Base-by-base conservation (phyloP, 1,140 invertebrate species). In the Diorhabda carinulata region DNA sequence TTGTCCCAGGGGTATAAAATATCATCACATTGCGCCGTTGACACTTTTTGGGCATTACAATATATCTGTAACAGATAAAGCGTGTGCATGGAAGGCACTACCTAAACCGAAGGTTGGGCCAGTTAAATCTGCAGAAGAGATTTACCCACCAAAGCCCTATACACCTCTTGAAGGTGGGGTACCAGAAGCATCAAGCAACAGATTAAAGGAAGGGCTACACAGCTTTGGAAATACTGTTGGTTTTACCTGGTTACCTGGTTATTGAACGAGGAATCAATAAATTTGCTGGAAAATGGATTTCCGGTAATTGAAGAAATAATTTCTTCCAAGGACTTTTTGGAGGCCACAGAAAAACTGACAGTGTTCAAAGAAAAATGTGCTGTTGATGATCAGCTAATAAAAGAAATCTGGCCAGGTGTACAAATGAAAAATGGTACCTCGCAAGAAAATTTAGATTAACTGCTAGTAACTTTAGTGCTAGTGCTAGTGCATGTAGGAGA, bases 171-270 rank as follows among this genome's bases (percentile, higher is more conserved):
- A 64, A 25, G 57, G 45, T 9, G 2, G 45, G 64, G n/a, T 73
- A 57, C 45, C 40, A 2, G 66, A 68, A 63, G 69, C 65, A 65
- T 8, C 10, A 61, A 56, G 41, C 9, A 56, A 45, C 10, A 57
- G 7, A 43, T 58, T 71, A 43, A 67, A 44, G 44, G 25, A 68
- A n/a, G 66, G 60, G 43, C 43, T 73, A 43, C 4, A 10, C 56
- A 8, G 7, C 4, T 73, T 65, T 63, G 69, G 69, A 43, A 64
- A 68, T 44, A 68, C 66, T 57, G 69, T 73, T n/a, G 72, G 59
- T 5, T 72, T 72, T 64, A 70, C 71, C 25, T 72, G 69, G 65
- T 72, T 64, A 70, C 71, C 25, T 72, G 69, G 65, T 45, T 72
- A 25, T 25, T 66, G 42, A 62, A 63, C 56, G 10, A 69, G 10